Base-by-base conservation (phyloP, 2,113 vertebrate species). In the Pycnonotus jocosus region DNA sequence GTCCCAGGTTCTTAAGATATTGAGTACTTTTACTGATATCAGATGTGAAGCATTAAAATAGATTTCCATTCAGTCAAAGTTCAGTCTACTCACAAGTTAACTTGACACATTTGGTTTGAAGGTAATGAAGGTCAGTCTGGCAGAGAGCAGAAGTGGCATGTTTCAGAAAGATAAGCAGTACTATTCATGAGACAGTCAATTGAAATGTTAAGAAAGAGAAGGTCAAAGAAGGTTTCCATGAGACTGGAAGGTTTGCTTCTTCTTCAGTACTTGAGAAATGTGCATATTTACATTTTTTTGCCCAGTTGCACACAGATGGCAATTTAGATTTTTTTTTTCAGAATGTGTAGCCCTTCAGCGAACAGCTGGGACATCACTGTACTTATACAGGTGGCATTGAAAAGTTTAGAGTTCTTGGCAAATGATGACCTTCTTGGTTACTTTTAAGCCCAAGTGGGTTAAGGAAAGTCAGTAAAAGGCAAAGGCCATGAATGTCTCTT, bases 41-140 rank as follows among this genome's bases (percentile, higher is more conserved):
- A 88, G 74, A 95, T 73, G 22, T 13, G 45, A 93, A 94, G 19
- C 60, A 78, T 93, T 95, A 93, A 92, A 93, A 72, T 47, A 92
- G 48, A 90, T 90, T 96, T 93, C 51, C n/a, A 21, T 95, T 96
- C 81, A 92, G 61, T 93, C 95, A 90, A 81, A 83, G 14, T 61
- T 81, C 33, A 35, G 90, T 96, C 88, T 93, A 47, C 68, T 74
- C 23, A 18, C 53, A 94, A 86, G 58, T 64, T 80, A 87, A 66
- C 48, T 70, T 95, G 85, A 72, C 28, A 54, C 7, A 27, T 88
- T 93, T 48, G 6, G 42, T 72, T 95, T 94, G 64, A 92, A 97
- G 65, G 88, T 16, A 93, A 33, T 37, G 88, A 95, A 96, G 86
- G 89, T 97, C 90, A 95, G 38, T 81, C 47, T 54, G 31, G 30